Base-by-base conservation (phyloP, 2,888 invertebrate species). In the Caenorhabditis panamensis region DNA sequence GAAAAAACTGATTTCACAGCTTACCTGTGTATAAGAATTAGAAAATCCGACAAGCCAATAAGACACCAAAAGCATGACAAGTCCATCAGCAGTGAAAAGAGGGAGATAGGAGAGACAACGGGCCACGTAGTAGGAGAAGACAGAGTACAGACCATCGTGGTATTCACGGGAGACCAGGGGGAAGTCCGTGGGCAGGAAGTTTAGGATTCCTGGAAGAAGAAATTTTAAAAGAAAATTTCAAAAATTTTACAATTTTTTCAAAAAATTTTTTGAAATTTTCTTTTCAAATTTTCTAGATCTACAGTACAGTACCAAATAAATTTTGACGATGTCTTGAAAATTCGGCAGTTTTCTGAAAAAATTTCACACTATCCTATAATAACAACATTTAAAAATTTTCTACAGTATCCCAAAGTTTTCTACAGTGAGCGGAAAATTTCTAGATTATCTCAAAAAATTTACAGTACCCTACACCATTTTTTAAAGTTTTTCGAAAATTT, bases 131-230 rank as follows among this genome's bases (percentile, higher is more conserved):
- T 90, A 90, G 22, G 80, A 79, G 73, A 82, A 79, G 18, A 90
- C 94, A 56, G 95, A 93, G 90, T 97, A 97, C 94, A 97, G 95
- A 28, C 96, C 96, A 91, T 95, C 95, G 84, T 94, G 94, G 88
- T 96, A 95, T 91, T 97, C 97, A 18, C 96, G 93, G 83, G 96
- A 93, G 91, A 97, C 96, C 80, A 97, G 94, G 0, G 96, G 95
- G 47, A 96, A 93, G 91, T 97, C 97, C 0, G 94, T 93, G 86
- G 95, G 95, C 91, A 97, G 96, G 51, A 96, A 95, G 31, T 31
- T 31, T 31, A 31, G 31, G 31, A 31, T 31, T 6, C 31, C 31
- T 31, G 31, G 1, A 1, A 49, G 36, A 36, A 36, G 11, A 36
- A 8, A 36, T 36, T 11, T 31, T 4, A 41, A 41, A 41, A 41